These are phyloP conservation scores for Drosophila lowei DNA, from an alignment of 1,140 invertebrate species.

Conservation along the genomic window DNA sequence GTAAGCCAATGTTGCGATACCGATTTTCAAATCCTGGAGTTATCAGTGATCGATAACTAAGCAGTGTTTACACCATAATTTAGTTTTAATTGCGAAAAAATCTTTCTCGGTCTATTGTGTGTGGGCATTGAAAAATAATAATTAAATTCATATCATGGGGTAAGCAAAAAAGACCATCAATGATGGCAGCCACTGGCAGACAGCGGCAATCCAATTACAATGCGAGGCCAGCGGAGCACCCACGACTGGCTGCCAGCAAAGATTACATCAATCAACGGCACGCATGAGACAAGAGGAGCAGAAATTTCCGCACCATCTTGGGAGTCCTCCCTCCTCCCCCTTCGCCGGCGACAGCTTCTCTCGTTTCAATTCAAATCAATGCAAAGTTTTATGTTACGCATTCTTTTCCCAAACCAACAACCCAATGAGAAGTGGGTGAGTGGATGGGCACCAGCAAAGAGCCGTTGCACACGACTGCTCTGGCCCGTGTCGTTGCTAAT, in stretches of 20 bases:
- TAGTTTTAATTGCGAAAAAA: too few species aligned
- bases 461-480: conserved; percentile 2
- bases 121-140: conserved; percentile 22
- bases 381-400: conserved; percentile 53
- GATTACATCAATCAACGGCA: conserved; percentile 61
- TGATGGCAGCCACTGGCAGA: conserved; percentile 27
- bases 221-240: conserved; percentile 9
- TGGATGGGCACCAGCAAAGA: conserved; percentile 32
- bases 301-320: conserved; percentile 49
- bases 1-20: too few species aligned
- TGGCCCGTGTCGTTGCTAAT: conserved; percentile 36
- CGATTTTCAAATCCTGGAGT: background rate
- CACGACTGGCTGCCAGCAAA: conserved; percentile 12
- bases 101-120: background rate
- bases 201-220: conserved; percentile 51
- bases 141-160: conserved; percentile 20
- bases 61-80: too few species aligned
- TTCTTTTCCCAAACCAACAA: conserved; percentile 15
- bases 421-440: conserved; percentile 66
- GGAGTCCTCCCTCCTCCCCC: background rate
- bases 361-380: conserved; percentile 65
- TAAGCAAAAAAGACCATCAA: conserved; percentile 21
- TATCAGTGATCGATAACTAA: conserved; percentile 5
- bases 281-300: conserved; percentile 32
- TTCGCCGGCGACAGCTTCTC: background rate